These are phyloP conservation scores for Acromyrmex heyeri DNA, from an alignment of 1,140 invertebrate genomes.

Conservation along the genomic window DNA sequence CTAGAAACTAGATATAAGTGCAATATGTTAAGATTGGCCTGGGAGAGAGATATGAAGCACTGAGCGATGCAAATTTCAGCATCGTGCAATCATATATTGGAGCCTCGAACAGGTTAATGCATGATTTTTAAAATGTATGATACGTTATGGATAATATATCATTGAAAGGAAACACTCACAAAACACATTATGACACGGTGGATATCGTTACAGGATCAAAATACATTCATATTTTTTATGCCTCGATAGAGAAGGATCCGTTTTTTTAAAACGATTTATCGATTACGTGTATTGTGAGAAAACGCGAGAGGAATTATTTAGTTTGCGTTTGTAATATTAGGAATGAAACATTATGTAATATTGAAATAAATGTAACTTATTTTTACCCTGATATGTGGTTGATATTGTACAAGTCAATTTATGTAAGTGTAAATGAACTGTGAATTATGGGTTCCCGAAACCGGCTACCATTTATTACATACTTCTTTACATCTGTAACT, in stretches of 20 bases:
- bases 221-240: slow-evolving; percentile 37
- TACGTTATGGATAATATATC: background rate
- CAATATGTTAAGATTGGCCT: background rate
- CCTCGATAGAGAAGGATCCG: background rate
- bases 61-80: background rate
- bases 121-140: slow-evolving; percentile 11
- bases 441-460: background rate
- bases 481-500: background rate
- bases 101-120: background rate
- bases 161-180: background rate
- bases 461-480: background rate
- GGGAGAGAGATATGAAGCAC: background rate
- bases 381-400: slow-evolving; percentile 32
- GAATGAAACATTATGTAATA: slow-evolving; percentile 65
- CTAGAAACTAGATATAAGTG: slow-evolving; percentile 91
- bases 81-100: slow-evolving; percentile 1
- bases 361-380: slow-evolving; percentile 67
- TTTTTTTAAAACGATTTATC: slow-evolving; percentile 35
- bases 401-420: background rate
- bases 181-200: background rate
- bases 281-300: slow-evolving; percentile 4
- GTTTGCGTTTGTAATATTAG: slow-evolving; percentile 69
- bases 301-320: slow-evolving; percentile 34
- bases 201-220: slow-evolving; percentile 11
- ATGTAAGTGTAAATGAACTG: background rate